Evolutionary conservation across 2,797 vertebrate species (phyloP), one percentile per base, ranked within the genome.

Genomic region (Euphonia xanthogaster): DNA sequence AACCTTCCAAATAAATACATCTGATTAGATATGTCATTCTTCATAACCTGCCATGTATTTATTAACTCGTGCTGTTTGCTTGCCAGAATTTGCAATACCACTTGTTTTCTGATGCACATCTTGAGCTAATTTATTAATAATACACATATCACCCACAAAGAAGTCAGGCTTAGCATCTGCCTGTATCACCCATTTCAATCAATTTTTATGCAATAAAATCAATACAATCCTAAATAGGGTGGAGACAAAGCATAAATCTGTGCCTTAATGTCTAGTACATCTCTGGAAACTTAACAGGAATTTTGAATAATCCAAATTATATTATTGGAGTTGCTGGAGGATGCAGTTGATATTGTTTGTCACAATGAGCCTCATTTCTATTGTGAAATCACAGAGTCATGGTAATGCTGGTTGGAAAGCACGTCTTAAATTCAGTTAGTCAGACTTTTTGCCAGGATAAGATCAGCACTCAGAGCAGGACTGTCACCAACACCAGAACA

Each of bases 371-470:
- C 21, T 84, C 0, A 0, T 65, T 73, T 73, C 51, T 73, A 0
- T 2, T 14, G 39, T 23, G 77, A 75, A 82, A 54, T 68, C 45
- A 39, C 35, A 55, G 40, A 60, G 12, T 67, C 24, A 1, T 30
- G 33, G n/a, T 15, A 22, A 16, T 47, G 24, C n/a, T 47, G 40
- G 6, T 24, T 72, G 81, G 27, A 50, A 12, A 48, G 12, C 22
- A 42, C 53, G 39, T 47, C 22, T 37, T 60, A 40, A 70, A 68
- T 66, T 40, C 19, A n/a, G 47, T 50, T 44, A n/a, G 42, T 48
- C 0, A 0, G 27, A 39, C 7, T 45, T 77, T 0, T 5, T 53
- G n/a, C 20, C 15, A 39, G 19, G 21, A 7, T 37, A 53, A 47
- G 35, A 47, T 30, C 57, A 63, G 50, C 24, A 5, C 19, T 40